phyloP scores from a whole-genome alignment of 1,140 invertebrate species.

The Micrasema minimum region DNA sequence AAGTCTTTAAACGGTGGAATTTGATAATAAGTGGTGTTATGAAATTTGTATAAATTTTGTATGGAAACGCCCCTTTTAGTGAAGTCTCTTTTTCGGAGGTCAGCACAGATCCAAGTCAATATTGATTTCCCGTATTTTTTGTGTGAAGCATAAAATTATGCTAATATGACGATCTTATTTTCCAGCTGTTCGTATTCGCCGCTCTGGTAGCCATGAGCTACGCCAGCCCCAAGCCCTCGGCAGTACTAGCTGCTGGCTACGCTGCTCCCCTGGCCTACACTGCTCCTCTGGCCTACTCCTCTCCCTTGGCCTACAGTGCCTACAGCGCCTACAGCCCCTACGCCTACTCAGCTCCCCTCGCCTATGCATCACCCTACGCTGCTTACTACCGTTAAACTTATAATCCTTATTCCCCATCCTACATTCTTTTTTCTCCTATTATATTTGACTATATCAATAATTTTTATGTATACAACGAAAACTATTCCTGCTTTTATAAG shows the following conservation, averaged over 20 bases:
- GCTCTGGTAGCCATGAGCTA: conserved; percentile 65
- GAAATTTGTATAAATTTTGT: no score
- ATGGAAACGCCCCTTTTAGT: no score
- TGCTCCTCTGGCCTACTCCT: conserved; percentile 18
- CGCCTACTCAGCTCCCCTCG: conserved; percentile 34
- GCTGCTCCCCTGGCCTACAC: conserved; percentile 44
- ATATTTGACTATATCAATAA: no score
- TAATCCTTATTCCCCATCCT: no score
- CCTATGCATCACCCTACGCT: conserved; percentile 49
- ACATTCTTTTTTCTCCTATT: no score
- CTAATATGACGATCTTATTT: conserved; percentile 56
- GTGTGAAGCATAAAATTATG: background rate
- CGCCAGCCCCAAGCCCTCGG: conserved; percentile 64
- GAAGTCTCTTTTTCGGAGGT: background rate
- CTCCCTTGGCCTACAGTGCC: no score
- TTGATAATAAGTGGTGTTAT: no score
- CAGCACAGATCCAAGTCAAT: background rate
- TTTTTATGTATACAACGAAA: no score
- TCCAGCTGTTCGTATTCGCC: conserved; percentile 56
- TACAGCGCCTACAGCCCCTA: conserved; percentile 17
- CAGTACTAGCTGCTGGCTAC: conserved; percentile 37
- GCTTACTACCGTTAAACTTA: no score
- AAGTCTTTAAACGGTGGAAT: no score
- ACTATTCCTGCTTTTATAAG: no score
- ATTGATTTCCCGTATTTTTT: no score